A percentile compares a stretch with the other conserved stretches of the same genome.
Conservation (phyloP, 1,140 invertebrate genomes). For the Drosophila sucinea region DNA sequence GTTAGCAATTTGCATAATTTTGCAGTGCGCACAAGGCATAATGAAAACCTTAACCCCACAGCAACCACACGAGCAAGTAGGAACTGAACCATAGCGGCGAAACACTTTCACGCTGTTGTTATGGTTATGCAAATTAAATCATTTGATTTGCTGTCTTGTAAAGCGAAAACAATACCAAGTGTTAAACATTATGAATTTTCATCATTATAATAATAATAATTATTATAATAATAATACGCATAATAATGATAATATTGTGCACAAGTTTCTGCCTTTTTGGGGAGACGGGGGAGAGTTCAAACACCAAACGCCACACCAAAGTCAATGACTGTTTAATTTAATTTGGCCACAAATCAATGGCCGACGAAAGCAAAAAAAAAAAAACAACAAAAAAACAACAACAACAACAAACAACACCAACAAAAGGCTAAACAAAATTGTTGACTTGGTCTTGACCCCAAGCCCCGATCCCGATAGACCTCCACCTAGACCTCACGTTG, state of each 20-base stretch:
- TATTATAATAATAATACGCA: neutral
- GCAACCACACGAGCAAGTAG: conserved; percentile 20
- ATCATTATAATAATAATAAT: conserved; percentile 13
- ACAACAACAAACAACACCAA: neutral
- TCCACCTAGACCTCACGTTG: conserved; percentile 50
- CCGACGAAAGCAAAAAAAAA: conserved; percentile 23
- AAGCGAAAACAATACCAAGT: conserved; percentile 49
- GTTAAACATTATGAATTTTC: conserved; percentile 54
- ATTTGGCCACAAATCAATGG: conserved; percentile 74
- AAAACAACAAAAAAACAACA: neutral
- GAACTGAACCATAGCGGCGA: conserved; percentile 69
- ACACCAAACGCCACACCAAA: conserved; percentile 27
- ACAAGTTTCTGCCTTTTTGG: neutral
- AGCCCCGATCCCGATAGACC: conserved; percentile 39
- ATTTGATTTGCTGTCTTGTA: conserved; percentile 64
- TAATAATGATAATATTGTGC: conserved; percentile 3
- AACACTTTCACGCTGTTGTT: conserved; percentile 72
- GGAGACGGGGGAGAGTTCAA: neutral
- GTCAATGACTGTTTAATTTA: conserved; percentile 81
- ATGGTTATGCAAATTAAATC: conserved; percentile 72
- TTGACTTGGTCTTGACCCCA: conserved; percentile 44
- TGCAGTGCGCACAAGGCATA: conserved; percentile 46
- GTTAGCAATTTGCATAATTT: conserved; percentile 67
- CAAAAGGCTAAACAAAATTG: conserved; percentile 6
- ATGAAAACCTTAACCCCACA: conserved; percentile 79